Evolutionary conservation across 1,140 invertebrate genomes (phyloP).

Genomic region (Drosophila gunungcola): DNA sequence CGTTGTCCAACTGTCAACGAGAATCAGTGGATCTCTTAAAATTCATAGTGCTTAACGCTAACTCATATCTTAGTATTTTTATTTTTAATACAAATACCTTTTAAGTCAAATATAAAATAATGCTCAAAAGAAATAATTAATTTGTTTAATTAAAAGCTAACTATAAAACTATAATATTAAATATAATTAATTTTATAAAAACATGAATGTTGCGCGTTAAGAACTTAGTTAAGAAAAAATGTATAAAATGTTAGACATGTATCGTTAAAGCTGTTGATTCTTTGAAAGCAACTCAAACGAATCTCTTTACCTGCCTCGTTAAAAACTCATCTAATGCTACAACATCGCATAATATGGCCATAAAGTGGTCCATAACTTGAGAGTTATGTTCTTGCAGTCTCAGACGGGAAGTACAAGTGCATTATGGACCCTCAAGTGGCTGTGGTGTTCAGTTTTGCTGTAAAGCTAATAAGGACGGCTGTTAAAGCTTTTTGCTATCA

Average conservation of each 20-base stretch:
- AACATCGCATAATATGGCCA: constrained; percentile 1
- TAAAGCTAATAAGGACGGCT: constrained; percentile 4
- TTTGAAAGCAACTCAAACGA: background rate
- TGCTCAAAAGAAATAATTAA: no score
- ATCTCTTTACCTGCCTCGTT: no score
- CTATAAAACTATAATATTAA: no score
- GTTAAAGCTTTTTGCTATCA: constrained; percentile 22
- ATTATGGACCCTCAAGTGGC: constrained; percentile 8
- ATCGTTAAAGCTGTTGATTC: background rate
- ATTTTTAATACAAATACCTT: no score
- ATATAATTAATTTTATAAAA: no score
- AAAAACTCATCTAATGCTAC: background rate
- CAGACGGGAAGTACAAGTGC: constrained; percentile 19
- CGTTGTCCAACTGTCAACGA: constrained; percentile 33
- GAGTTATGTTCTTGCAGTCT: constrained; percentile 26
- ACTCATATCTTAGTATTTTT: no score
- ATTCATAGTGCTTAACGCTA: constrained; percentile 8
- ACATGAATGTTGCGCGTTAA: no score
- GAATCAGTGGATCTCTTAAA: constrained; percentile 15
- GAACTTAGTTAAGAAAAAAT: no score
- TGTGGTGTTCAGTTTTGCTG: constrained; percentile 5
- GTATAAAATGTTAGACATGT: no score
- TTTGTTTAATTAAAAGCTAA: no score
- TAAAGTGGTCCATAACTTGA: constrained; percentile 18
- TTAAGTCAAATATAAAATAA: no score